A percentile compares a stretch with the other conserved stretches of the same genome.
phyloP scores from a whole-genome alignment of 2,797 vertebrate species.

The Halcyon chelicuti region DNA sequence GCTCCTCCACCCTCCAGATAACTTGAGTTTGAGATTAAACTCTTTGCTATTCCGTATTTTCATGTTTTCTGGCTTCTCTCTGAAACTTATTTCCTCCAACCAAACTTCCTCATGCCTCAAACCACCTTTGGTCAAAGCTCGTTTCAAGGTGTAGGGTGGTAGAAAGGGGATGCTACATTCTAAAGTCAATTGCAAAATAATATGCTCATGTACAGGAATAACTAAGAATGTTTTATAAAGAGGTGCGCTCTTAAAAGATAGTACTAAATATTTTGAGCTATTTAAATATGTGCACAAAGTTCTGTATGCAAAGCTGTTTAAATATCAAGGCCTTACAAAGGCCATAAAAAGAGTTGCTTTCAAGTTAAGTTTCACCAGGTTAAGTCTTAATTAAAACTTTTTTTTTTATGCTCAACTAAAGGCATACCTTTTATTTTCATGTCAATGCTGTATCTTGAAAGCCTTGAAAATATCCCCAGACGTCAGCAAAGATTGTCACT shows the following conservation, averaged over 20 bases:
- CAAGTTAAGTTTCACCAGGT: neutral
- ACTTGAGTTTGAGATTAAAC: neutral
- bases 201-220: accelerated
- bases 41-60: neutral
- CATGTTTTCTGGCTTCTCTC: neutral
- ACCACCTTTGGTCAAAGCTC: neutral
- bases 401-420: neutral
- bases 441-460: neutral
- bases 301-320: neutral
- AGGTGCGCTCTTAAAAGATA: neutral
- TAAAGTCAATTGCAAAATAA: neutral
- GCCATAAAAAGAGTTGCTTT: neutral
- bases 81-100: neutral
- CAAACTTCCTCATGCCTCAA: neutral
- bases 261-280: neutral
- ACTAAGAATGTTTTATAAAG: neutral
- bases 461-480: neutral
- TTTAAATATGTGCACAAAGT: neutral
- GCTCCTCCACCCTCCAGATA: neutral
- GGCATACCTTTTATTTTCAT: too few relatives aligned
- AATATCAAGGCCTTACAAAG: neutral
- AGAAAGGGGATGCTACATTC: neutral
- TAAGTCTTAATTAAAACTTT: neutral
- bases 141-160: neutral
- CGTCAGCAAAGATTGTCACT: neutral